A percentile compares a stretch with the other conserved stretches of the same genome.
These are phyloP conservation scores for Deroplatys truncata DNA, from an alignment of 2,888 invertebrate species.

Conservation along the genomic window DNA sequence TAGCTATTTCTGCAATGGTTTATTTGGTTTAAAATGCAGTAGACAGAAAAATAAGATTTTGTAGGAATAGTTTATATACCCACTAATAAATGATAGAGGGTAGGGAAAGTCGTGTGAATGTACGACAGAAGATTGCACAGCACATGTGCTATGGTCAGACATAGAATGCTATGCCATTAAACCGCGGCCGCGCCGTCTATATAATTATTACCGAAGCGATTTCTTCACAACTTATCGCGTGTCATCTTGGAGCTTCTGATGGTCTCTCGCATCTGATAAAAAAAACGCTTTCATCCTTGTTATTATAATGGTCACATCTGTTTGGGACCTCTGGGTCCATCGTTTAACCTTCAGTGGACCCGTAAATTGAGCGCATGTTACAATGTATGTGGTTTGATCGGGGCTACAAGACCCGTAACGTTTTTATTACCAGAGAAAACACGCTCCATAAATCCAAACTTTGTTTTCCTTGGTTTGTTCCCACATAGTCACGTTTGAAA, in stretches of 20 bases:
- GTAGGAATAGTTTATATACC: too few species aligned
- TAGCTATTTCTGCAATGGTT: too few species aligned
- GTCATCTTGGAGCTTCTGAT: neutral
- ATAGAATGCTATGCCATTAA: neutral
- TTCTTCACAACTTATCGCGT: neutral
- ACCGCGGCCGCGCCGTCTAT: neutral
- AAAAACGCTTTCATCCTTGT: too few species aligned
- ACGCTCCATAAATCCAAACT: neutral
- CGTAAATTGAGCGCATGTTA: neutral
- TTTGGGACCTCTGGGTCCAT: neutral
- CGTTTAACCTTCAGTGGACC: neutral
- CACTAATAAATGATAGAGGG: too few species aligned
- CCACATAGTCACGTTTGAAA: neutral
- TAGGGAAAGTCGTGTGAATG: too few species aligned
- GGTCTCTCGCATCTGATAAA: too few species aligned
- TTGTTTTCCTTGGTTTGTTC: neutral
- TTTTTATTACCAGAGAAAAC: neutral
- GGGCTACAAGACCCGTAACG: neutral
- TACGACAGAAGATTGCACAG: too few species aligned
- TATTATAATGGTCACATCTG: too few species aligned
- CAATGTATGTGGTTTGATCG: neutral
- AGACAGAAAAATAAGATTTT: too few species aligned
- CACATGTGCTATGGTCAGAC: too few species aligned
- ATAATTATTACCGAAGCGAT: neutral
- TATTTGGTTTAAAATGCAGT: too few species aligned